Base-by-base conservation (phyloP, 2,888 invertebrate genomes). In the Athalia circularis region DNA sequence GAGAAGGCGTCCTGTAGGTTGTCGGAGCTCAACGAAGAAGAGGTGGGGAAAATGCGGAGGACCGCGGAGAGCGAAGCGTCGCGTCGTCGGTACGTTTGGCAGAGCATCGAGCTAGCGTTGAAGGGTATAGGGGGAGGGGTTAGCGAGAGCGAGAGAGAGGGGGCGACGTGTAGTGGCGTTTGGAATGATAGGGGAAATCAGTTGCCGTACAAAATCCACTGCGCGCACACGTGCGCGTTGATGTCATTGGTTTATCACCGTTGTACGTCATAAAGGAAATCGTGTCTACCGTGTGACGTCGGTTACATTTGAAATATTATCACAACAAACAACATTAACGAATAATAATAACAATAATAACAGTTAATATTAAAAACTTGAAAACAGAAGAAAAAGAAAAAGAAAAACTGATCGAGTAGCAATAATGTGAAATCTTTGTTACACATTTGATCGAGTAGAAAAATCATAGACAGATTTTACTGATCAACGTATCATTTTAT, bases 131-230 rank as follows among this genome's bases (percentile, higher is more conserved):
- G 72, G 52, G 59, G 45, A 52, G 7, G 8, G 29, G 54, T 11
- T 11, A 54, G 29, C 15, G 52, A n/a, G 13, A n/a, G 11, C 52
- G 68, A 29, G 54, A 54, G 68, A 54, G 13, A 13, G 68, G 54
- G 68, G 45, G 50, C 45, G 68, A 50, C 11, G 72, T 72, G 72
- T 72, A 72, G 72, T 72, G 52, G 72, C 72, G 72, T 59, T 72
- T 72, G 80, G 76, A 84, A 83, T 81, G 86, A 85, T 86, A 86
- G 86, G 85, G 85, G 84, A 86, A 86, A 86, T 85, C 86, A 86
- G 85, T 86, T 85, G 86, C 84, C 85, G 85, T 85, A 85, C 84
- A 84, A 86, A 83, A 84, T 83, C 83, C 85, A 84, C 84, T 85
- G 86, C 83, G 85, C 80, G 81, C 82, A 82, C 84, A 84, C 81